Conservation (phyloP, 2,797 vertebrate species). For the Sphenodon punctatus region DNA sequence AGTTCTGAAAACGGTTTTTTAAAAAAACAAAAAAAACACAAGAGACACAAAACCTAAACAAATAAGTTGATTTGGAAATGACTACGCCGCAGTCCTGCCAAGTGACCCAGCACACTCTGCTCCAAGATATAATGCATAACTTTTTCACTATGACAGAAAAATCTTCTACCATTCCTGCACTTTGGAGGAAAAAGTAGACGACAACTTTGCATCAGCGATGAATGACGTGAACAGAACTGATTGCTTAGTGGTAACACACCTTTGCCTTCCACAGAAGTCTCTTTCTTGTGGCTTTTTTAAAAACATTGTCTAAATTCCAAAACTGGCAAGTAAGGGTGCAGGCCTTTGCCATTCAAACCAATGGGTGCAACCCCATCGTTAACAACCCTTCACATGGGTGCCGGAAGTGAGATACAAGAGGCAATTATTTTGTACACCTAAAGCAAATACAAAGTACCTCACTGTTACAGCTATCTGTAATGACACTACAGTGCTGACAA, state of each 20-base stretch:
- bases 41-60: too few relatives aligned
- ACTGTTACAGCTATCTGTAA: too few relatives aligned
- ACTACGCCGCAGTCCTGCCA: rapidly evolving
- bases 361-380: too few relatives aligned
- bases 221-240: background rate
- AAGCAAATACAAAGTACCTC: too few relatives aligned
- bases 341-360: too few relatives aligned
- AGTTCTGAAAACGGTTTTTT: too few relatives aligned
- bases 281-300: background rate
- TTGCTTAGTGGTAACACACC: background rate
- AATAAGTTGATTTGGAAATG: background rate
- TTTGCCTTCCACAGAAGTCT: background rate
- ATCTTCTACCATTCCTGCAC: background rate
- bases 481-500: too few relatives aligned
- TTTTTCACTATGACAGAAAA: background rate
- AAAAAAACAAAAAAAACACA: too few relatives aligned
- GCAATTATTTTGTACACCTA: too few relatives aligned
- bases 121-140: background rate
- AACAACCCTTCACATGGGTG: too few relatives aligned
- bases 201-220: background rate
- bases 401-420: too few relatives aligned
- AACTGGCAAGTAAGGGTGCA: background rate
- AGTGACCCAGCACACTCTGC: rapidly evolving
- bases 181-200: background rate
- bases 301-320: background rate